Percentiles rank a stretch among this genome's conserved stretches.
Evolutionary conservation across 2,888 invertebrate species (phyloP).

Genomic region (Ochlodes sylvanus): DNA sequence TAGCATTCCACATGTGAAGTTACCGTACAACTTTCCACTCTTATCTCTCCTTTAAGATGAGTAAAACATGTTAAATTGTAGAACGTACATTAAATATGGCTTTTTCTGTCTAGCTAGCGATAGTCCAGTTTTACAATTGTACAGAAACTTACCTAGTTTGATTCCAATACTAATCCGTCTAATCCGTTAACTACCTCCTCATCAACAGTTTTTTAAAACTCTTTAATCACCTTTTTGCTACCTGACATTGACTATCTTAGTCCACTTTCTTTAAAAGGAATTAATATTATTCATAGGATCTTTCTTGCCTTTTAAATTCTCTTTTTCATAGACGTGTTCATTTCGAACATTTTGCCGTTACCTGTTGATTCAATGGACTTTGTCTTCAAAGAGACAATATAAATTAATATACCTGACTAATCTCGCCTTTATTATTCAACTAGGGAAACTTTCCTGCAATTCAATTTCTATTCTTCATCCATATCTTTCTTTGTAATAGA

Average conservation of each 20-base stretch:
- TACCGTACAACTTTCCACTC: too few species aligned
- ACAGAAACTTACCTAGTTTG: too few species aligned
- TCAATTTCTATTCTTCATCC: too few species aligned
- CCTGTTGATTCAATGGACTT: constrained; percentile 15
- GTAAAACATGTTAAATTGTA: too few species aligned
- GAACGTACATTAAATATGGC: too few species aligned
- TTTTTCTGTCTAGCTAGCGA: too few species aligned
- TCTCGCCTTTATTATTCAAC: constrained; percentile 23
- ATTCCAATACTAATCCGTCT: too few species aligned
- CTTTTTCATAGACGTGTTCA: neutral
- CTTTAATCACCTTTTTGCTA: neutral
- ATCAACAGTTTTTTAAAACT: neutral
- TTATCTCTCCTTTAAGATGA: too few species aligned
- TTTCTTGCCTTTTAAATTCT: neutral
- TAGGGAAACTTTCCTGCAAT: constrained; percentile 8
- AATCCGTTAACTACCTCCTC: too few species aligned
- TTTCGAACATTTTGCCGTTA: neutral
- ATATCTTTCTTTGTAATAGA: neutral
- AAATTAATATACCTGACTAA: constrained; percentile 17
- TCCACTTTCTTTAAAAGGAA: neutral
- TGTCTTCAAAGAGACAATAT: constrained; percentile 16
- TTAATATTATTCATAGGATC: neutral
- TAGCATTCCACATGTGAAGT: neutral
- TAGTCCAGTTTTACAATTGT: too few species aligned
- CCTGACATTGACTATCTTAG: neutral